These are phyloP conservation scores for Rhinogobius similis DNA, from an alignment of 2,113 vertebrate species.

Conservation along the genomic window DNA sequence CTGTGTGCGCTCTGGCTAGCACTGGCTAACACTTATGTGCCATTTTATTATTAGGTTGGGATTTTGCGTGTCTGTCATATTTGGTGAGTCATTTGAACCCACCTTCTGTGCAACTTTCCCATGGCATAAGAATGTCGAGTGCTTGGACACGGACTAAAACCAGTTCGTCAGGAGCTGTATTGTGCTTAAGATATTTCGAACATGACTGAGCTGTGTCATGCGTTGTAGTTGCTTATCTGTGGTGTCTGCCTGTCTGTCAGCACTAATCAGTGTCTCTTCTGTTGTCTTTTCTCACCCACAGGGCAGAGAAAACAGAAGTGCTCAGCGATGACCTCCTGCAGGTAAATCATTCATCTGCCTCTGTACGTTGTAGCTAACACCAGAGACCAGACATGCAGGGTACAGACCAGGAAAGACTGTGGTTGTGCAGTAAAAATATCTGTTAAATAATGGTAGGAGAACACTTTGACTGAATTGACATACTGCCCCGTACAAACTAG, in stretches of 20 bases:
- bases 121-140: background rate
- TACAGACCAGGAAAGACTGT: background rate
- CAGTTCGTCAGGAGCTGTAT: conserved; percentile 22
- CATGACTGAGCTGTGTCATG: background rate
- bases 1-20: conserved; percentile 19
- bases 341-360: conserved; percentile 80
- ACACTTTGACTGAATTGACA: no score
- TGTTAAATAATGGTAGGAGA: background rate
- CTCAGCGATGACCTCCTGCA: conserved; percentile 97
- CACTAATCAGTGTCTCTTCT: conserved; percentile 46
- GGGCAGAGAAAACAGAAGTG: conserved; percentile 98
- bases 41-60: background rate
- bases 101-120: conserved; percentile 29
- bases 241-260: conserved; percentile 10
- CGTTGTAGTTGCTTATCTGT: background rate
- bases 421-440: background rate
- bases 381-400: background rate
- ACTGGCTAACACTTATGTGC: conserved; percentile 10
- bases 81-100: conserved; percentile 13
- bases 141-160: conserved; percentile 14
- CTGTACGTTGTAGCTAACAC: background rate
- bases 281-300: conserved; percentile 74
- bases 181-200: conserved; percentile 14
- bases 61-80: background rate
- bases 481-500: background rate